phyloP scores from a whole-genome alignment of 2,888 invertebrate genomes.

The Volucella bombylans region DNA sequence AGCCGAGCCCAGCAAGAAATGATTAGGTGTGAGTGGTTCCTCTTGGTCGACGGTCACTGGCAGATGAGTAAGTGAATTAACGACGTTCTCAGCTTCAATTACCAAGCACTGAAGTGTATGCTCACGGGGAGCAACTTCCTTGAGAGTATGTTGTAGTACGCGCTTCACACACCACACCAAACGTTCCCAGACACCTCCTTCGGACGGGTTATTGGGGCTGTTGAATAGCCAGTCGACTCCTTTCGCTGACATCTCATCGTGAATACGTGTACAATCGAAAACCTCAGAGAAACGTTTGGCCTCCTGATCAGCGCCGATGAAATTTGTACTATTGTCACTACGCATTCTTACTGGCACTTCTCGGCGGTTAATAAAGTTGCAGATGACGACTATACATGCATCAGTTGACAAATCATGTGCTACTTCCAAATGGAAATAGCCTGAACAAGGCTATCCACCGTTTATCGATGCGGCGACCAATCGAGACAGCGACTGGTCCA shows the following conservation, averaged over 20 bases:
- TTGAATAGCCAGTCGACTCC: constrained; percentile 36
- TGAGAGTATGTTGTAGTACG: constrained; percentile 27
- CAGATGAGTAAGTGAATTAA: constrained; percentile 2
- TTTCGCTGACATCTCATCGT: constrained; percentile 30
- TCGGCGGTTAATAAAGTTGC: constrained; percentile 41
- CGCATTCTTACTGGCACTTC: constrained; percentile 27
- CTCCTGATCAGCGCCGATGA: constrained; percentile 37
- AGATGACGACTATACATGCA: constrained; percentile 31
- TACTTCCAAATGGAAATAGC: constrained; percentile 34
- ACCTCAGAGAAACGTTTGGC: constrained; percentile 33
- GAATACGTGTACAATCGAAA: constrained; percentile 27
- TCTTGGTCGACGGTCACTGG: constrained; percentile 19
- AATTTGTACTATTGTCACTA: constrained; percentile 53
- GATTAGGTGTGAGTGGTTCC: too few species aligned
- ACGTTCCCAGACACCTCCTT: constrained; percentile 74
- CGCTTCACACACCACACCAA: constrained; percentile 48
- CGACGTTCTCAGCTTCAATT: too few species aligned
- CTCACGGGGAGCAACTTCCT: too few species aligned
- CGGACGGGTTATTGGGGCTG: constrained; percentile 31
- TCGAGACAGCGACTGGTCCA: too few species aligned
- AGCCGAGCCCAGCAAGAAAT: too few species aligned
- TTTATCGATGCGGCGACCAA: constrained; percentile 65
- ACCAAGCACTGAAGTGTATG: too few species aligned
- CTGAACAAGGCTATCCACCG: constrained; percentile 60
- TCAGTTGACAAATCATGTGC: constrained; percentile 41